phyloP scores from a whole-genome alignment of 2,113 vertebrate genomes.

The Sylvilagus bachmani region DNA sequence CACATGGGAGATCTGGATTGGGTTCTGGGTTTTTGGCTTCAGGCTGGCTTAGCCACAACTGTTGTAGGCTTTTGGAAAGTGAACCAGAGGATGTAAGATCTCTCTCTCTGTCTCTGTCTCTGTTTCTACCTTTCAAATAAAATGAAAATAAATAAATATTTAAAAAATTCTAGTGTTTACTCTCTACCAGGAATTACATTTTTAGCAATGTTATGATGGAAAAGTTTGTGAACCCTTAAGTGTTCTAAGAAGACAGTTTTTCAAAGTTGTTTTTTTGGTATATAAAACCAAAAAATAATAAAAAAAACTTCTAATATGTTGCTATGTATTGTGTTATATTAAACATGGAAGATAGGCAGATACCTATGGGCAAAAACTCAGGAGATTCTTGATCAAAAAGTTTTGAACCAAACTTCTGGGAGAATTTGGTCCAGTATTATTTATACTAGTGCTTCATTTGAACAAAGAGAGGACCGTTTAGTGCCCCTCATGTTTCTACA shows the following conservation, averaged over 20 bases:
- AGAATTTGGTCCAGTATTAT: not conserved
- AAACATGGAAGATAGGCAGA: not conserved
- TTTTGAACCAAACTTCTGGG: not conserved
- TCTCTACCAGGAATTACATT: not conserved
- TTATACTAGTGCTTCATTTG: not conserved
- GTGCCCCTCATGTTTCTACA: not conserved
- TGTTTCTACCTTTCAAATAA: too few relatives aligned
- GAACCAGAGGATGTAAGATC: too few relatives aligned
- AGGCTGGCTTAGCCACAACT: too few relatives aligned
- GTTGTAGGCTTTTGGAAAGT: too few relatives aligned
- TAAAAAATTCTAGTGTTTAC: not conserved
- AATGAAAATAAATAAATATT: too few relatives aligned
- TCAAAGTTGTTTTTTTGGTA: not conserved
- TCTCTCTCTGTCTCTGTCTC: too few relatives aligned
- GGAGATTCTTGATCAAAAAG: not conserved
- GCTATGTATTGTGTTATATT: not conserved
- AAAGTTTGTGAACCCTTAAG: not conserved
- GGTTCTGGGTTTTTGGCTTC: too few relatives aligned
- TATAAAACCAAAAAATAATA: not conserved
- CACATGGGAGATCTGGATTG: too few relatives aligned
- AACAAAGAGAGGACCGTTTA: not conserved
- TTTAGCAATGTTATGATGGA: not conserved
- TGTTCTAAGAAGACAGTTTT: not conserved
- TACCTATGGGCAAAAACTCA: not conserved
- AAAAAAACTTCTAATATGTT: not conserved